Evolutionary conservation across 2,888 invertebrate species (phyloP), one percentile per base, ranked within the genome.

Genomic region (Zonitis immaculata): DNA sequence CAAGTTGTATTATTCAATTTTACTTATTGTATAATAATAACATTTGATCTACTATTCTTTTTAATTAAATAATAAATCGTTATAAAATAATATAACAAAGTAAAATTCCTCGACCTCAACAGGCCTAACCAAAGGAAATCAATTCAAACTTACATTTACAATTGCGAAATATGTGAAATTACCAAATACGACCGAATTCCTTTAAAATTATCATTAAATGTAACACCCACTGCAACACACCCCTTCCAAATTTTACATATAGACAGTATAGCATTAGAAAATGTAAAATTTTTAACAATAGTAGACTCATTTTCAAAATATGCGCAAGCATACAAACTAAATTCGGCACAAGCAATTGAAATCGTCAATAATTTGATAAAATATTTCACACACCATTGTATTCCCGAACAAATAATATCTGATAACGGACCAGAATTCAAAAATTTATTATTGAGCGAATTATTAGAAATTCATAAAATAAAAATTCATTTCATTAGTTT

Each of bases 191-290:
- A 30, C 1, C 9, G 30, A 30, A 9, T 12, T 30, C n/a, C 30
- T n/a, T 6, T 3, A 30, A 30, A 30, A 12, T 6, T 1, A 12
- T 1, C n/a, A 12, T 6, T 30, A 12, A 30, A 12, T 3, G 4
- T 30, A 12, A 30, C 30, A 1, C 30, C 56, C 18, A 59, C 60
- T 11, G 47, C 60, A 7, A 47, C 44, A 8, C 49, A 57, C 53
- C 62, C 62, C 11, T 51, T 61, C 12, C 59, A 64, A 54, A 60
- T 54, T 5, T 27, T 60, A n/a, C n/a, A n/a, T n/a, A n/a, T n/a
- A n/a, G n/a, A n/a, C n/a, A n/a, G n/a, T n/a, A n/a, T n/a, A n/a
- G n/a, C n/a, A n/a, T n/a, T n/a, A n/a, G n/a, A n/a, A 28, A 9
- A 28, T 28, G 39, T 50, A 42, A 43, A 50, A 45, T 58, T 54